phyloP scores from a whole-genome alignment of 2,797 vertebrate species.

The Enteromius anoplus region DNA sequence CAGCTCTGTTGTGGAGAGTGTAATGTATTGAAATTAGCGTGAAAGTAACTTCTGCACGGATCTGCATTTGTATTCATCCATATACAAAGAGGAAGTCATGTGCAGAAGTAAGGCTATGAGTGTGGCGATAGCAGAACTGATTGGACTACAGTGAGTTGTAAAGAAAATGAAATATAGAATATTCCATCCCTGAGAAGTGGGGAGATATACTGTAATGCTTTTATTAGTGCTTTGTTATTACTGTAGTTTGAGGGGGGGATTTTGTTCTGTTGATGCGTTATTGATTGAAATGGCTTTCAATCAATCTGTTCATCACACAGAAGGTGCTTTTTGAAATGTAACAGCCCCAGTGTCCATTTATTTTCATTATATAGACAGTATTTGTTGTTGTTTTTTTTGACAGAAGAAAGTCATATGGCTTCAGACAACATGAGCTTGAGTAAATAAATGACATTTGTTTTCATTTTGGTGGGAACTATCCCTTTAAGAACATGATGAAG shows the following conservation, averaged over 20 bases:
- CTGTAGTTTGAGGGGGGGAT: not conserved
- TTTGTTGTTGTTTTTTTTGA: not conserved
- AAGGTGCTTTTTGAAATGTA: not conserved
- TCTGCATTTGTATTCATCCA: constrained; percentile 25
- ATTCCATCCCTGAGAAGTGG: not conserved
- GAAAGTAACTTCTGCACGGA: constrained; percentile 29
- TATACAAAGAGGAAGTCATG: constrained; percentile 25
- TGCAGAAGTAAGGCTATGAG: not conserved
- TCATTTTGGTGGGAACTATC: not conserved
- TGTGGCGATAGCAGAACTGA: constrained; percentile 1
- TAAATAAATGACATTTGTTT: not conserved
- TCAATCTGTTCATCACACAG: not conserved
- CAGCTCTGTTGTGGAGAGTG: not conserved
- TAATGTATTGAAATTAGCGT: constrained; percentile 38
- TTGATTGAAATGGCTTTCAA: constrained; percentile 13
- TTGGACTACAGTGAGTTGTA: not conserved
- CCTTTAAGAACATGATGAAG: constrained; percentile 15
- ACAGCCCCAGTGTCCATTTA: not conserved
- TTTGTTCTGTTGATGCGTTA: not conserved
- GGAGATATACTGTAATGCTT: not conserved
- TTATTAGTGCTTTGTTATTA: not conserved
- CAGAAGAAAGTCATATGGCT: not conserved
- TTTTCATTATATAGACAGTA: not conserved
- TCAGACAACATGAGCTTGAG: not conserved
- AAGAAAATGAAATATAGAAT: not conserved